Evolutionary conservation across 2,888 invertebrate species (phyloP), one percentile per base, ranked within the genome.

Genomic region (Eristalis arbustorum): DNA sequence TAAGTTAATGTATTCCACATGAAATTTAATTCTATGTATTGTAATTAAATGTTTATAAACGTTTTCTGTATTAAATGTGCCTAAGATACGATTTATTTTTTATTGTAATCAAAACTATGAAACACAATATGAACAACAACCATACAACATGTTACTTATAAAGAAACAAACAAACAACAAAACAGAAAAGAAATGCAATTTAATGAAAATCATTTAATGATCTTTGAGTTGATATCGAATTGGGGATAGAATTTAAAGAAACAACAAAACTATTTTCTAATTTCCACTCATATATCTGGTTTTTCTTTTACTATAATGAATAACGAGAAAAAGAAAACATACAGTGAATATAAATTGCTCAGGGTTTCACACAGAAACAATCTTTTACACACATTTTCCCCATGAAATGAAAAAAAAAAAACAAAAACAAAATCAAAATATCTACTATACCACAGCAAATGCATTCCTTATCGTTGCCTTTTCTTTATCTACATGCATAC

Each of bases 41-140:
- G 31, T 74, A 83, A 71, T 56, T 81, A 42, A 85, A 73, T 84
- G 71, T 87, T 85, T 78, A 67, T 68, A 75, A 75, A 75, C 68
- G 63, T 84, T 88, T 67, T 90, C 79, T 90, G 90, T 90, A 91
- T 91, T 91, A 89, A 91, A 91, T 91, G 91, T 91, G 91, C 91
- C 91, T 91, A 90, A 89, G 82, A 83, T 88, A 88, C 90, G n/a
- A 85, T 88, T 90, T 85, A 78, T 62, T 75, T 87, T 62, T 78
- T 49, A 49, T 71, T 87, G 59, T 75, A 83, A 76, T 74, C 68
- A 82, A 13, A 67, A 22, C n/a, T n/a, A n/a, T n/a, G n/a, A 31
- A 3, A 1, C 3, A 31, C 3, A 31, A 31, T 5, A 31, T 5
- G 5, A 5, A 31, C 6, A 31, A 31, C 31, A 31, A 25, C 59